These are phyloP conservation scores for Xiphorhynchus erythropygius DNA, from an alignment of 2,797 vertebrate species.

Conservation along the genomic window DNA sequence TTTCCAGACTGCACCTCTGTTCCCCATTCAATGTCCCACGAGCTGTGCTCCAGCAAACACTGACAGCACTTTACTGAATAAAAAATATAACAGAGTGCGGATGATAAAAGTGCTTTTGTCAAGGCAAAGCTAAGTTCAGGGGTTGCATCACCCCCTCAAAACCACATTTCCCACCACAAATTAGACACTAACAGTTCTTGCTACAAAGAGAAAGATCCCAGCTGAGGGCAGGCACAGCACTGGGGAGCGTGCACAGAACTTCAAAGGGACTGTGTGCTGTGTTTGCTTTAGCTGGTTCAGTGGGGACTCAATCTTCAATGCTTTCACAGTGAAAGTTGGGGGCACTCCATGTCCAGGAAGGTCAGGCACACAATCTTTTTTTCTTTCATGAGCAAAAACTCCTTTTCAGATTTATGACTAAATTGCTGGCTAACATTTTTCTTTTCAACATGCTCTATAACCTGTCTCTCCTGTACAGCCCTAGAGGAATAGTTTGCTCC, in stretches of 20 bases:
- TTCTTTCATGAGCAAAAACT: not conserved
- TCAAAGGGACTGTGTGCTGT: not conserved
- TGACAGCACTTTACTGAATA: accelerated
- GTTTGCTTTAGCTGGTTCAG: not conserved
- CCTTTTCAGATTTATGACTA: not conserved
- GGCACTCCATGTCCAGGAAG: not conserved
- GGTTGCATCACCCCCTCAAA: not conserved
- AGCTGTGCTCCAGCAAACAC: not conserved
- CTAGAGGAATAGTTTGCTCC: not conserved
- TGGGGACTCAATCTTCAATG: not conserved
- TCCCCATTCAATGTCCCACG: accelerated
- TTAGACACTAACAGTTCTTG: not conserved
- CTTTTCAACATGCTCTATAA: not conserved
- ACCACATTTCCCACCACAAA: not conserved
- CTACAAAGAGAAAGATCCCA: not conserved
- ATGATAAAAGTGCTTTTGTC: not conserved
- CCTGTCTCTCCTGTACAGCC: not conserved
- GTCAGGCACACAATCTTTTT: not conserved
- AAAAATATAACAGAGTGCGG: accelerated
- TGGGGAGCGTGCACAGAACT: not conserved
- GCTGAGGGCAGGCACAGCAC: not conserved
- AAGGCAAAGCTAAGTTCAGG: not conserved
- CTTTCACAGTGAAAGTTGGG: not conserved
- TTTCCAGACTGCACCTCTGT: not conserved
- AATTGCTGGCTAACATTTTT: not conserved